Evolutionary conservation across 2,888 invertebrate genomes (phyloP).

Genomic region (Chymomyza amoena): DNA sequence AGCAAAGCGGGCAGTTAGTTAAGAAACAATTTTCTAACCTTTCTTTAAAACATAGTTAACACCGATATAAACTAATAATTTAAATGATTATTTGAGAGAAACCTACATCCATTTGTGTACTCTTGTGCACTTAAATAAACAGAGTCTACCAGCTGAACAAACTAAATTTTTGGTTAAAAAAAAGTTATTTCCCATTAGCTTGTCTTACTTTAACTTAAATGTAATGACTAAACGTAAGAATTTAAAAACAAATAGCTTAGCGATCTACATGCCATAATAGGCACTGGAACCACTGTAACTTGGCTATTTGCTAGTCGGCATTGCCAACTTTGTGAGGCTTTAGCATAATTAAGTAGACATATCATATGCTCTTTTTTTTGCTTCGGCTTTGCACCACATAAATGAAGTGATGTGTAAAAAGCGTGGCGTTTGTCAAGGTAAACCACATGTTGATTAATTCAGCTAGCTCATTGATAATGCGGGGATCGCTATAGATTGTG

Average conservation of each 20-base stretch:
- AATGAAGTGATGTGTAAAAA: slow-evolving; percentile 53
- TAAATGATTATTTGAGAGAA: too few species aligned
- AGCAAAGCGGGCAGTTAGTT: too few species aligned
- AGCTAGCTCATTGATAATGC: slow-evolving; percentile 13
- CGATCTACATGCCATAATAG: neutral
- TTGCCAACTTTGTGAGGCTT: neutral
- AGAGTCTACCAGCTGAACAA: slow-evolving; percentile 30
- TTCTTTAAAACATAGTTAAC: too few species aligned
- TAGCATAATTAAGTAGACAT: slow-evolving; percentile 21
- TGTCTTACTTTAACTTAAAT: slow-evolving; percentile 1
- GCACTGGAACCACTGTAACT: neutral
- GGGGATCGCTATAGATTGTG: neutral
- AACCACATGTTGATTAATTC: slow-evolving; percentile 37
- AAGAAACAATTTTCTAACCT: too few species aligned
- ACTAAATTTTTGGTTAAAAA: slow-evolving; percentile 4
- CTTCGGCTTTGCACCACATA: slow-evolving; percentile 14
- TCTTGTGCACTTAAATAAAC: neutral
- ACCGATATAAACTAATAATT: too few species aligned
- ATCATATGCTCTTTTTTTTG: slow-evolving; percentile 1
- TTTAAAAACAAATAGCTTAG: neutral
- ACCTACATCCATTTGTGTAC: neutral
- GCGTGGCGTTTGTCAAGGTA: slow-evolving; percentile 40
- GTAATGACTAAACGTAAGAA: slow-evolving; percentile 24
- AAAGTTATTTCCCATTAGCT: slow-evolving; percentile 12
- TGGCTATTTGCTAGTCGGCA: neutral